Evolutionary conservation across 2,888 invertebrate species (phyloP).

Genomic region (Branchipolynoe longqiensis): DNA sequence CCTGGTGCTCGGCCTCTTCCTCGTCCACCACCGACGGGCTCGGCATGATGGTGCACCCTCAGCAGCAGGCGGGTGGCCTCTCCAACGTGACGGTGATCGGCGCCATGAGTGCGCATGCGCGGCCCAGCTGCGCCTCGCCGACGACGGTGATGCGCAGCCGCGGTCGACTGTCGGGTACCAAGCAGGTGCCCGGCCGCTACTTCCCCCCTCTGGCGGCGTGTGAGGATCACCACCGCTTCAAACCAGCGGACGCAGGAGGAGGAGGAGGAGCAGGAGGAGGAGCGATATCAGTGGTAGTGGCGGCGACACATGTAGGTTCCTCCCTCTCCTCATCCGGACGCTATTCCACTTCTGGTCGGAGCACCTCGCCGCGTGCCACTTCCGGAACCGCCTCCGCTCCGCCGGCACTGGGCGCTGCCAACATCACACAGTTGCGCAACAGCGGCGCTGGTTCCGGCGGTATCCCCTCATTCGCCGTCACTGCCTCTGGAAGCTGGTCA

Average conservation of each 20-base stretch:
- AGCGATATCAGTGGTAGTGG: too few relatives aligned
- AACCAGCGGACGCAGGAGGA: not conserved
- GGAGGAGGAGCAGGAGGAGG: too few relatives aligned
- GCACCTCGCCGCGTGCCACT: not conserved
- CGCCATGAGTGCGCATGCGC: not conserved
- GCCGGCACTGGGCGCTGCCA: conserved; percentile 16
- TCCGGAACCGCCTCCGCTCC: conserved; percentile 5
- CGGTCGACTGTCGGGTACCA: not conserved
- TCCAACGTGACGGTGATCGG: not conserved
- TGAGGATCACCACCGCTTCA: conserved; percentile 25
- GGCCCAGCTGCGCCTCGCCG: not conserved
- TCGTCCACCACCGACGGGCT: too few relatives aligned
- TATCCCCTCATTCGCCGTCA: conserved; percentile 35
- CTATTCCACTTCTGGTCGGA: not conserved
- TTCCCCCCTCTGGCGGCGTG: conserved; percentile 21
- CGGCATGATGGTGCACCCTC: too few relatives aligned
- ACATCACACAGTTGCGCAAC: conserved; percentile 11
- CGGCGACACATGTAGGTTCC: too few relatives aligned
- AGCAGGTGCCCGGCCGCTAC: conserved; percentile 27
- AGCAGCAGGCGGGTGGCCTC: too few relatives aligned
- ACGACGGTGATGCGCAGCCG: conserved; percentile 4
- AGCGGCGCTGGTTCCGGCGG: not conserved
- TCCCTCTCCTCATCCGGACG: not conserved
- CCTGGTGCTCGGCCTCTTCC: too few relatives aligned
- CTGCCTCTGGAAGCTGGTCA: conserved; percentile 24